Conservation (phyloP, 2,797 vertebrate genomes). For the Sternotherus odoratus region DNA sequence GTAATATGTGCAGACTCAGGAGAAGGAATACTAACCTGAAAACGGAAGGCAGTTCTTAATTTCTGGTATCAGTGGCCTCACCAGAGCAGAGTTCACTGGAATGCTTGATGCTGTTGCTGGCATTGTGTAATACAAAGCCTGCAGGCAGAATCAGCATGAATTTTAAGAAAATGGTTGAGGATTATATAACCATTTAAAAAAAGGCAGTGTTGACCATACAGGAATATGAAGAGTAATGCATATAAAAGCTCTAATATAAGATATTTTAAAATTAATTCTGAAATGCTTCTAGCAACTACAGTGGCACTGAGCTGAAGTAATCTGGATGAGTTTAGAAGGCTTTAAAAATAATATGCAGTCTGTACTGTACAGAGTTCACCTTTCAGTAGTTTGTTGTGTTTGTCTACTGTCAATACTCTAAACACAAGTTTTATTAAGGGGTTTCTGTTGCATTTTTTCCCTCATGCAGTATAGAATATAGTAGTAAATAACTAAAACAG, state of each 20-base stretch:
- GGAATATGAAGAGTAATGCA: not conserved
- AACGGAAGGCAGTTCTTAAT: not conserved
- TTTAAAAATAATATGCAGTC: not conserved
- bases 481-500: not conserved
- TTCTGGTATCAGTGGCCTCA: not conserved
- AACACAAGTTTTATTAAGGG: not conserved
- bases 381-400: not conserved
- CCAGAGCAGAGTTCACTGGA: too few species aligned
- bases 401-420: not conserved
- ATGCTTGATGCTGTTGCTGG: not conserved
- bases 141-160: not conserved
- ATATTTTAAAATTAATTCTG: not conserved
- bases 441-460: not conserved
- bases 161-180: not conserved
- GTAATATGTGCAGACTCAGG: not conserved
- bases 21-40: not conserved
- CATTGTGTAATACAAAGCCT: not conserved
- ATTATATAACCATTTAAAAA: not conserved
- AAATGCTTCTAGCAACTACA: not conserved
- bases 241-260: not conserved
- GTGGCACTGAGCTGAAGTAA: not conserved
- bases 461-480: not conserved
- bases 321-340: not conserved
- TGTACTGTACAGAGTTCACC: not conserved
- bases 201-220: not conserved